Evolutionary conservation across 2,888 invertebrate genomes (phyloP).

Genomic region (Prosapia bicincta): DNA sequence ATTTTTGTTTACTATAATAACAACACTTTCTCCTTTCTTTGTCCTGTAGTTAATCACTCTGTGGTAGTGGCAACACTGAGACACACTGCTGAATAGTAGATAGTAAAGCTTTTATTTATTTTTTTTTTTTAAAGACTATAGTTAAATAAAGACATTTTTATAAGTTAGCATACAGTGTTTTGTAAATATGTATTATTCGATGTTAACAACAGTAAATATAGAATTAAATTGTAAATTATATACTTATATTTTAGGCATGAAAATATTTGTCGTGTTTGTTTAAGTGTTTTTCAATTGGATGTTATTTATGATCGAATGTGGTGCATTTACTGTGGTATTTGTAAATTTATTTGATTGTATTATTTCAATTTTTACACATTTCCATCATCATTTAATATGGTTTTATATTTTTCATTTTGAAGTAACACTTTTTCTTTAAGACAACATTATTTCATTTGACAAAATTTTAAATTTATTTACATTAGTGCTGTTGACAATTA

Average conservation of each 20-base stretch:
- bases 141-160: not conserved
- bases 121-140: not conserved
- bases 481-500: too few species aligned
- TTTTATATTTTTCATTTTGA: too few species aligned
- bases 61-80: not conserved
- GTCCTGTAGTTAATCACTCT: not conserved
- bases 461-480: too few species aligned
- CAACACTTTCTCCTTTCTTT: not conserved
- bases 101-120: not conserved
- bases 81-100: not conserved
- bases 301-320: not conserved
- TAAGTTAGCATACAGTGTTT: not conserved
- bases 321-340: not conserved
- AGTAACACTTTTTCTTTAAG: too few species aligned
- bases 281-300: not conserved
- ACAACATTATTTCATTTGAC: too few species aligned
- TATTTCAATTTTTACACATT: not conserved
- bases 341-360: not conserved
- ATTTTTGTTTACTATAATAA: not conserved
- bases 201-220: too few species aligned
- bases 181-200: not conserved
- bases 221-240: not conserved
- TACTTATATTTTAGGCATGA: not conserved
- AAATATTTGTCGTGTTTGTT: not conserved
- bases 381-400: too few species aligned